These are phyloP conservation scores for Tapirus terrestris DNA, from an alignment of 2,113 vertebrate genomes.

Conservation along the genomic window DNA sequence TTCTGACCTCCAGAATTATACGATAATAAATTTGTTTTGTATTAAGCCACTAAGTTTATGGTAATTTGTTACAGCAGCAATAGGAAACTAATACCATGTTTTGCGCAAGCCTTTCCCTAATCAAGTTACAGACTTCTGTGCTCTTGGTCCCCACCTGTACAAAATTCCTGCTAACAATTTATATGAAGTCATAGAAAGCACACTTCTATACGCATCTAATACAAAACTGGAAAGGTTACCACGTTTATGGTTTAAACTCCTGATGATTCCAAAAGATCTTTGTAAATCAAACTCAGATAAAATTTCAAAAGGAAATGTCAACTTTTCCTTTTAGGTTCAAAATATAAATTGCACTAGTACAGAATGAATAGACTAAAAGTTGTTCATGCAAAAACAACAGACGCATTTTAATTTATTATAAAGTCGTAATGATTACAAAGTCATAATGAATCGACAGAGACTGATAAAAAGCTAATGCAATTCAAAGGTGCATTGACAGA, in stretches of 20 bases:
- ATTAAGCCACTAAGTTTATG: background rate
- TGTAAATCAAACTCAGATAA: background rate
- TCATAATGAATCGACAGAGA: background rate
- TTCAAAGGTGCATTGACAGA: background rate
- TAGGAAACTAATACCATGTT: background rate
- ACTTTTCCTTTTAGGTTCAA: conserved; percentile 12
- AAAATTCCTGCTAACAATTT: background rate
- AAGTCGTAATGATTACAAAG: conserved; percentile 2
- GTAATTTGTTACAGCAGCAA: background rate
- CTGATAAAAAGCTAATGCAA: background rate
- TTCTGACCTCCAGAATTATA: background rate
- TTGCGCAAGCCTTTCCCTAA: background rate
- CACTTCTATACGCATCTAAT: background rate
- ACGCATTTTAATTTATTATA: conserved; percentile 21
- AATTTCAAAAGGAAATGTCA: conserved; percentile 14
- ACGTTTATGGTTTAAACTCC: background rate
- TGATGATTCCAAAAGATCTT: background rate
- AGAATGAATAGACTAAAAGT: background rate
- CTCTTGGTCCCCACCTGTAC: background rate
- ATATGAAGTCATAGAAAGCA: background rate
- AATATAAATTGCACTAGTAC: background rate
- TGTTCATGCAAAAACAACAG: background rate
- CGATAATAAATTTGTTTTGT: background rate
- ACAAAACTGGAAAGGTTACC: background rate
- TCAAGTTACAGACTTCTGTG: background rate